Evolutionary conservation across 2,113 vertebrate genomes (phyloP).

Genomic region (Trinectes maculatus): DNA sequence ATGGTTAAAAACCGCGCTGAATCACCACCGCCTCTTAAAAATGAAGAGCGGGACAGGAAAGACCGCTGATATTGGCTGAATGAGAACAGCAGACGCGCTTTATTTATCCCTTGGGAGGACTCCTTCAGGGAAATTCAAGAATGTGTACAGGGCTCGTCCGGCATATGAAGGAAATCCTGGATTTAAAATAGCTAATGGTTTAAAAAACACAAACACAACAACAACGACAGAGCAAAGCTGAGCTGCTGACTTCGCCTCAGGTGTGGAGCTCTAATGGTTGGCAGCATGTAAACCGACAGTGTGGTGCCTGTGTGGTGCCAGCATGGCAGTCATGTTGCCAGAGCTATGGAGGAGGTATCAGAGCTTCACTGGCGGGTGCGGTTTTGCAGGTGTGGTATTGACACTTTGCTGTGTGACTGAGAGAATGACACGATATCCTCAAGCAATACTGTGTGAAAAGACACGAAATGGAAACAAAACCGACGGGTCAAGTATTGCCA

Average conservation of each 20-base stretch:
- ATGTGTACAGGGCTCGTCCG: neutral
- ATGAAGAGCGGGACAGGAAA: neutral
- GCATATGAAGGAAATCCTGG: constrained; percentile 6
- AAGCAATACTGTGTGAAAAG: constrained; percentile 31
- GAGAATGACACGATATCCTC: constrained; percentile 42
- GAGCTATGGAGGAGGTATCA: constrained; percentile 46
- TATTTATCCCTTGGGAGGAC: too few relatives aligned
- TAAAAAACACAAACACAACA: constrained; percentile 13
- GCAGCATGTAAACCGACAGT: constrained; percentile 54
- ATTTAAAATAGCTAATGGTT: constrained; percentile 2
- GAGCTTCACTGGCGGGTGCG: constrained; percentile 47
- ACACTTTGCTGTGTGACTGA: constrained; percentile 31
- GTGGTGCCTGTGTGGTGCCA: constrained; percentile 55
- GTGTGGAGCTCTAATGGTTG: constrained; percentile 70
- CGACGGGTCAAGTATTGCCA: constrained; percentile 19
- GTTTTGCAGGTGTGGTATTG: constrained; percentile 62
- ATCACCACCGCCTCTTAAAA: constrained; percentile 6
- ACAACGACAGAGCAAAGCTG: constrained; percentile 21
- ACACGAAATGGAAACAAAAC: constrained; percentile 29
- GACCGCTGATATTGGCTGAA: constrained; percentile 17
- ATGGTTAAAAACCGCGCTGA: constrained; percentile 31
- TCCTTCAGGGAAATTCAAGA: too few relatives aligned
- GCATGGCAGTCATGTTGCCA: constrained; percentile 48
- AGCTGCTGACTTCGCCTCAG: constrained; percentile 66
- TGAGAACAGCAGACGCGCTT: constrained; percentile 16